These are phyloP conservation scores for Aspiorhynchus laticeps DNA, from an alignment of 2,113 vertebrate species.

Conservation along the genomic window DNA sequence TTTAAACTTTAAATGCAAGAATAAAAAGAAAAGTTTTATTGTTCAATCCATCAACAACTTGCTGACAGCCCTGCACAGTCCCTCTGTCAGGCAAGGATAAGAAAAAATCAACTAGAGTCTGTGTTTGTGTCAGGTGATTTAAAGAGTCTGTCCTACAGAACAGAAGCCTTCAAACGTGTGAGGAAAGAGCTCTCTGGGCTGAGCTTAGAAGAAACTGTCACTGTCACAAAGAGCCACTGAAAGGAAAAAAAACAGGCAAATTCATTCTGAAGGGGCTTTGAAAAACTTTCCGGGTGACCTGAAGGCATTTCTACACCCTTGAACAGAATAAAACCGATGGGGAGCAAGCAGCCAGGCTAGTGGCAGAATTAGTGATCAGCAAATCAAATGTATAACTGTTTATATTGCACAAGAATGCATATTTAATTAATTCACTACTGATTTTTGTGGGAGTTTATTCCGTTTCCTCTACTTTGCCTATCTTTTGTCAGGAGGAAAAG, in stretches of 20 bases:
- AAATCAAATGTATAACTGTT: neutral
- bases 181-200: neutral
- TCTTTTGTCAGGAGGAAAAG: neutral
- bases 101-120: neutral
- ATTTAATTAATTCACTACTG: neutral
- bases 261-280: conserved; percentile 4
- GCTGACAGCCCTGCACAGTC: neutral
- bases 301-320: conserved; percentile 13
- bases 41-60: conserved; percentile 14
- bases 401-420: neutral
- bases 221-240: conserved; percentile 16
- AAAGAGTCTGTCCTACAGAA: conserved; percentile 1
- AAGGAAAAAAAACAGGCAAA: conserved; percentile 27
- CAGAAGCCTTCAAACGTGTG: neutral
- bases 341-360: neutral
- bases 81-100: neutral
- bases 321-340: neutral
- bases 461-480: neutral
- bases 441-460: neutral
- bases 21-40: conserved; percentile 9
- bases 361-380: neutral
- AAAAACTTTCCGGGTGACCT: conserved; percentile 27
- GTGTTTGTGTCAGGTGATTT: neutral
- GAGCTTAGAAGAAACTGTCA: conserved; percentile 26
- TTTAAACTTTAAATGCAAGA: conserved; percentile 72